phyloP scores from a whole-genome alignment of 2,797 vertebrate species.

The Centroberyx gerrardi region DNA sequence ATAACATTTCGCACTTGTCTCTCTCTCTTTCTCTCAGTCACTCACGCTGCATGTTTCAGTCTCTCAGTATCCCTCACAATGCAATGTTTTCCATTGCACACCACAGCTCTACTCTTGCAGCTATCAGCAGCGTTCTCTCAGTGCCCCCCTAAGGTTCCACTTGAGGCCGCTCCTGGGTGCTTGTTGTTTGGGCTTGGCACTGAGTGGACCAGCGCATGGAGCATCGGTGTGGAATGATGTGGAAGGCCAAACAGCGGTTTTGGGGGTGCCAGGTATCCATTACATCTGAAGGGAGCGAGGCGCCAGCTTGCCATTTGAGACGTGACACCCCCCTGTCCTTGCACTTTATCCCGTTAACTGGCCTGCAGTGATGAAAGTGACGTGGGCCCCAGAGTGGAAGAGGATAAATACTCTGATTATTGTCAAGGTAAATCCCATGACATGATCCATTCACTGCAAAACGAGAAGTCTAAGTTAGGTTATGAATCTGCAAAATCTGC shows the following conservation, averaged over 20 bases:
- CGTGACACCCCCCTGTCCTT: slow-evolving; percentile 78
- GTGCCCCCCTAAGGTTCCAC: slow-evolving; percentile 57
- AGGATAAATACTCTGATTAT: too few relatives aligned
- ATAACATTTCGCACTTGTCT: too few relatives aligned
- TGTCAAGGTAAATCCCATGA: not conserved
- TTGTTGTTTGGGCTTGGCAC: slow-evolving; percentile 85
- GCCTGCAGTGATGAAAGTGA: slow-evolving; percentile 84
- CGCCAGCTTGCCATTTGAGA: slow-evolving; percentile 96
- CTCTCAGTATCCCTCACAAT: not conserved
- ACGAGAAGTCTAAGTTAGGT: too few relatives aligned
- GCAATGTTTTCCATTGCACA: not conserved
- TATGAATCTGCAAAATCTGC: too few relatives aligned
- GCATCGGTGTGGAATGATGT: slow-evolving; percentile 89
- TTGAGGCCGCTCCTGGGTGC: slow-evolving; percentile 58
- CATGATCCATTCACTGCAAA: not conserved
- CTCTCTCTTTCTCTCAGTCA: not conserved
- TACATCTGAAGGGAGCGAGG: slow-evolving; percentile 93
- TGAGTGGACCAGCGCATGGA: slow-evolving; percentile 78
- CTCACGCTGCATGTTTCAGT: not conserved
- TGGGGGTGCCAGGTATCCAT: slow-evolving; percentile 88
- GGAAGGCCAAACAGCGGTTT: slow-evolving; percentile 92
- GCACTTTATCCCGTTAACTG: slow-evolving; percentile 87
- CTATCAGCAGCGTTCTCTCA: slow-evolving; percentile 79
- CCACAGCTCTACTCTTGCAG: slow-evolving; percentile 47
- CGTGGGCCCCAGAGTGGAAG: slow-evolving; percentile 30